Evolutionary conservation across 2,797 vertebrate genomes (phyloP).

Genomic region (Telmatherina bonti): DNA sequence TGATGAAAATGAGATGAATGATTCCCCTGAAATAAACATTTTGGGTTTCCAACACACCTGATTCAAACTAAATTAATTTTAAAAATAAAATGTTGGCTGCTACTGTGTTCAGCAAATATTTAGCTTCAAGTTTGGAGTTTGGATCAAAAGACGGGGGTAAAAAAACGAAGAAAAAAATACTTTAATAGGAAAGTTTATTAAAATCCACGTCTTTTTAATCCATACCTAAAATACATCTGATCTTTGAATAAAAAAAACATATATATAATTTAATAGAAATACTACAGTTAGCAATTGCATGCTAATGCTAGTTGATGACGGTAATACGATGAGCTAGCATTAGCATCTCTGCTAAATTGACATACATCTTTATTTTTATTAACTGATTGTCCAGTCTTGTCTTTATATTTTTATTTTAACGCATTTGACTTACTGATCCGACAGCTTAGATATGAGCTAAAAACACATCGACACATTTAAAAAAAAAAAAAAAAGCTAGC

Average conservation of each 20-base stretch:
- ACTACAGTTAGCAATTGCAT: neutral
- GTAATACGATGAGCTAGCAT: slow-evolving; percentile 16
- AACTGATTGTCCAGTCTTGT: too few relatives aligned
- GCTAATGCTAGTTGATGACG: slow-evolving; percentile 16
- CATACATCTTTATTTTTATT: too few relatives aligned
- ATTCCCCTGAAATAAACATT: too few relatives aligned
- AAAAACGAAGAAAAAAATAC: too few relatives aligned
- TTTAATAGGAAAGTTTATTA: too few relatives aligned
- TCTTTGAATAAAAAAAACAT: neutral
- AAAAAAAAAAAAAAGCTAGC: slow-evolving; percentile 25
- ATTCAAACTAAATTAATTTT: neutral
- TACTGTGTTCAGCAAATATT: neutral
- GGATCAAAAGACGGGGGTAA: too few relatives aligned
- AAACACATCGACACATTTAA: too few relatives aligned
- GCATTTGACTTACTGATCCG: neutral
- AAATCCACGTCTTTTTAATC: neutral
- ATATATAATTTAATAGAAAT: neutral
- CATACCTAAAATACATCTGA: neutral
- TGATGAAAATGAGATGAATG: too few relatives aligned
- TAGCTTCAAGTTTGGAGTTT: neutral
- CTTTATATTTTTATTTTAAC: neutral
- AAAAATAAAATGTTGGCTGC: neutral
- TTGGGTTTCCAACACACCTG: too few relatives aligned
- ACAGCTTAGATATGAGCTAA: neutral
- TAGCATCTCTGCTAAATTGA: slow-evolving; percentile 25